These are phyloP conservation scores for Acrocera orbiculus DNA, from an alignment of 2,888 invertebrate genomes.

Conservation along the genomic window DNA sequence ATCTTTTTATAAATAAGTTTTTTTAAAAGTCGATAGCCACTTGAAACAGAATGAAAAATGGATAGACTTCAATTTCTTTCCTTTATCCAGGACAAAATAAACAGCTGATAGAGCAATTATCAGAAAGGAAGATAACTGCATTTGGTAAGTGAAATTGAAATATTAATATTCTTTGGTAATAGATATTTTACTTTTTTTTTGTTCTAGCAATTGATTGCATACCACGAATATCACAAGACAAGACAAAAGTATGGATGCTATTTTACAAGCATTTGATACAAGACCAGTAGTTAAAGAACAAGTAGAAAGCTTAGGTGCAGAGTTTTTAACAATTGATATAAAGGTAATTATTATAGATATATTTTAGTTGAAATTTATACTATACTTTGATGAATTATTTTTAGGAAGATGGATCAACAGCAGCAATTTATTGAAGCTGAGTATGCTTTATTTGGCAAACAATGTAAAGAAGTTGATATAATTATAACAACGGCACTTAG, in stretches of 20 bases:
- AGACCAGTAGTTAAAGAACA: conserved; percentile 67
- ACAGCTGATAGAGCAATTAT: conserved; percentile 49
- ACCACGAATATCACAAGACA: conserved; percentile 65
- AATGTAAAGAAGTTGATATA: conserved; percentile 69
- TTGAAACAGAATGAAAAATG: conserved; percentile 48
- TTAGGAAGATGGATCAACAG: conserved; percentile 50
- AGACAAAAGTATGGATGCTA: conserved; percentile 75
- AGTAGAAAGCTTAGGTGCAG: conserved; percentile 74
- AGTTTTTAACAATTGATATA: conserved; percentile 63
- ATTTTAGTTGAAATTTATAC: not conserved
- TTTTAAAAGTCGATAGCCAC: conserved; percentile 58
- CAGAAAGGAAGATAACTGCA: conserved; percentile 51
- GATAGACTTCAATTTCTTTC: conserved; percentile 62
- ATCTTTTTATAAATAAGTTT: conserved; percentile 46
- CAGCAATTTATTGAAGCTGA: conserved; percentile 73
- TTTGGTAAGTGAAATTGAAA: conserved; percentile 42
- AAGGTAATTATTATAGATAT: conserved; percentile 33
- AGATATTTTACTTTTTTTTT: not conserved
- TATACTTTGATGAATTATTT: too few relatives aligned
- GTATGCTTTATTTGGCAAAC: conserved; percentile 69
- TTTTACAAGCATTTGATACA: conserved; percentile 76
- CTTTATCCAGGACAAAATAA: conserved; percentile 72
- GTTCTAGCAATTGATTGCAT: conserved; percentile 69
- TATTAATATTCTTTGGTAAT: too few relatives aligned
- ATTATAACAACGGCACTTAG: conserved; percentile 80